These are phyloP conservation scores for Brevimyrus niger DNA, from an alignment of 2,113 vertebrate species.

Conservation along the genomic window DNA sequence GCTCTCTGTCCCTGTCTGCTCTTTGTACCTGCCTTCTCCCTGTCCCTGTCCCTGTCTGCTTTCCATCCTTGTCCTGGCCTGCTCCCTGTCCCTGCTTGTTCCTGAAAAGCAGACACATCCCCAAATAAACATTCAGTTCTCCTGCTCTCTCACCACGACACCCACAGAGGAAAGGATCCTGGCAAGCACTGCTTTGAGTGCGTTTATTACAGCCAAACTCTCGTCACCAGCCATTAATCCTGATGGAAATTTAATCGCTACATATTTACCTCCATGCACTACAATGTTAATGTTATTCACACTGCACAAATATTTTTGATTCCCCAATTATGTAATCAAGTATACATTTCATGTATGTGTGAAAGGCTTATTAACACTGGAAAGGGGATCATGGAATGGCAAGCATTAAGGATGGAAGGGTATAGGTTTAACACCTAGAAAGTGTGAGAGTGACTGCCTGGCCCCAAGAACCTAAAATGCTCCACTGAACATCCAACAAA, in stretches of 20 bases:
- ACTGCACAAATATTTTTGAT: background rate
- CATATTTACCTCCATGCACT: background rate
- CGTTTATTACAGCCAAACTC: background rate
- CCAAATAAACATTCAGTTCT: background rate
- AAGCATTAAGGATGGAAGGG: background rate
- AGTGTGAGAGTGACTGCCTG: background rate
- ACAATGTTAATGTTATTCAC: background rate
- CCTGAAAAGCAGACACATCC: background rate
- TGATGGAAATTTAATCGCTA: background rate
- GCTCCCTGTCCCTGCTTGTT: background rate
- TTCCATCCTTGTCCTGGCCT: background rate
- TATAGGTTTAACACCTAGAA: background rate
- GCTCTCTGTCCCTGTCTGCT: background rate
- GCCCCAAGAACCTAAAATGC: background rate
- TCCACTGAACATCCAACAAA: background rate
- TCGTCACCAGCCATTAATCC: background rate
- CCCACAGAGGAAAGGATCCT: background rate
- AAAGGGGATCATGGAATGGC: background rate
- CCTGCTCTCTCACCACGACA: background rate
- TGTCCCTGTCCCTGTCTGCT: background rate
- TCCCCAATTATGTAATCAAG: background rate
- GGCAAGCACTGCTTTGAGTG: background rate
- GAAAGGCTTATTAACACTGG: background rate
- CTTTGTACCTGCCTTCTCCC: background rate
- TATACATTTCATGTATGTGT: background rate